Conservation (phyloP, 2,113 vertebrate genomes). For the Sminthopsis crassicaudata region DNA sequence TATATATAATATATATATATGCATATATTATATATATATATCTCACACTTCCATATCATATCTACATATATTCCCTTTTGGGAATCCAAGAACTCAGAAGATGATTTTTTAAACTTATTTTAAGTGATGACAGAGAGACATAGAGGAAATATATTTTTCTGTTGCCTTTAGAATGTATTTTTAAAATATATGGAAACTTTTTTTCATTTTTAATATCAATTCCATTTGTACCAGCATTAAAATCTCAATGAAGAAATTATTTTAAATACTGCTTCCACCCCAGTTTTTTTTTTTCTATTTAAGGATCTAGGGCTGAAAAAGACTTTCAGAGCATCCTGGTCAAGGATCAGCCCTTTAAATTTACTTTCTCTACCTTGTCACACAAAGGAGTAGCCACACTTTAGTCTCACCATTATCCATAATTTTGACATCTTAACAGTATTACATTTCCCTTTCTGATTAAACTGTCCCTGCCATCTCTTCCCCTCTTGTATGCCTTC, state of each 20-base stretch:
- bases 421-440: not conserved
- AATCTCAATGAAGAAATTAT: not conserved
- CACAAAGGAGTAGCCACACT: not conserved
- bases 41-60: not conserved
- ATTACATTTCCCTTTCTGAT: not conserved
- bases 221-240: too few species aligned
- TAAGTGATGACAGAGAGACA: not conserved
- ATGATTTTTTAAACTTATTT: not conserved
- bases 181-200: not conserved
- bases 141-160: not conserved
- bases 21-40: not conserved
- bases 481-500: not conserved
- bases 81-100: not conserved
- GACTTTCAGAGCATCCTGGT: too few species aligned
- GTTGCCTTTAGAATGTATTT: not conserved
- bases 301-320: too few species aligned
- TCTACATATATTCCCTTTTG: not conserved
- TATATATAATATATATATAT: not conserved
- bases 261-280: not conserved
- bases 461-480: not conserved
- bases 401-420: not conserved
- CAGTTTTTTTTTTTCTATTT: too few species aligned
- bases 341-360: not conserved
- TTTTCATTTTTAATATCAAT: not conserved
- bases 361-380: not conserved